These are phyloP conservation scores for Hylaeus anthracinus DNA, from an alignment of 1,140 invertebrate species.

Conservation along the genomic window DNA sequence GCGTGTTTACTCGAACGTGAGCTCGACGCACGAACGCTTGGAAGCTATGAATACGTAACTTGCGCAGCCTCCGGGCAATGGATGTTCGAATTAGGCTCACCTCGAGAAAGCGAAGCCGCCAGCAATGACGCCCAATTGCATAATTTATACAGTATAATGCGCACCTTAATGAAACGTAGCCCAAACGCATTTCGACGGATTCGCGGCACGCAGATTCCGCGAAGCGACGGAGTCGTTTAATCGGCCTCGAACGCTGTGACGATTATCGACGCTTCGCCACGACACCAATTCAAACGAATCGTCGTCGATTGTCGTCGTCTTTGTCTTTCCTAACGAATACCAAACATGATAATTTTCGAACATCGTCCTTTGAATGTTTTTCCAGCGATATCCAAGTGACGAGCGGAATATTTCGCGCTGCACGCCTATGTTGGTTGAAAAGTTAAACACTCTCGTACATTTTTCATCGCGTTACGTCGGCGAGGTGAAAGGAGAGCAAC, in stretches of 20 bases:
- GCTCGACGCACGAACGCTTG: conserved; percentile 13
- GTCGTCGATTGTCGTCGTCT: neutral
- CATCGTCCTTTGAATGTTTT: no score
- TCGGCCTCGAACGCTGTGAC: conserved; percentile 5
- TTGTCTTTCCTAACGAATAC: no score
- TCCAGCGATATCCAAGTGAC: no score
- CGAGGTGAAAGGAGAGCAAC: no score
- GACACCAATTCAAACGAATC: neutral
- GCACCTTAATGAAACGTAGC: conserved; percentile 16
- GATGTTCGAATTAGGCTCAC: conserved; percentile 55
- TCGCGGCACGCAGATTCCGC: neutral
- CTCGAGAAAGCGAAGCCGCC: conserved; percentile 44
- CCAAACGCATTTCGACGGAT: conserved; percentile 35
- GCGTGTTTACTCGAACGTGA: neutral
- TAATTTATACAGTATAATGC: conserved; percentile 55
- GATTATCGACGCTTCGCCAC: neutral
- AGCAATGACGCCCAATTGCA: conserved; percentile 49
- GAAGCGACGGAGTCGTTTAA: neutral
- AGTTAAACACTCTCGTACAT: no score
- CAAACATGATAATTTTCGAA: no score
- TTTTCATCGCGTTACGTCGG: no score
- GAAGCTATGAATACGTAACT: conserved; percentile 37
- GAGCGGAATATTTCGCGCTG: no score
- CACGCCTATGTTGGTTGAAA: no score
- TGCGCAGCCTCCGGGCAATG: conserved; percentile 27